phyloP scores from a whole-genome alignment of 2,888 invertebrate species.

The Lucinisca nassula region DNA sequence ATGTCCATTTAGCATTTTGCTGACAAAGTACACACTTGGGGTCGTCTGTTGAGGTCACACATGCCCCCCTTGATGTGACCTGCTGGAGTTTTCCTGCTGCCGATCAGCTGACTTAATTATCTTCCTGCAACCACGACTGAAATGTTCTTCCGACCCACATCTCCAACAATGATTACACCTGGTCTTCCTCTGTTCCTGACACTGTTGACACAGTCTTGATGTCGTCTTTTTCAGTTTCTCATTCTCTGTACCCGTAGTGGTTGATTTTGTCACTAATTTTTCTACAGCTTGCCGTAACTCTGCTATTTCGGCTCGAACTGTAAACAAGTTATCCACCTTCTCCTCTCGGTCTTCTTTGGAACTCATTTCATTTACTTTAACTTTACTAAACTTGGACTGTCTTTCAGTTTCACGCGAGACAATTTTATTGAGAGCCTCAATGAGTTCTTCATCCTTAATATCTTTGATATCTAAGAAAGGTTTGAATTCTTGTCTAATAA shows the following conservation, averaged over 20 bases:
- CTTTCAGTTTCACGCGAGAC: conserved; percentile 23
- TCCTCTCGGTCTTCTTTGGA: background rate
- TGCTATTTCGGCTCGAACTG: background rate
- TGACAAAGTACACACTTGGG: background rate
- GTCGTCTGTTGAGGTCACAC: background rate
- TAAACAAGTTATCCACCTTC: background rate
- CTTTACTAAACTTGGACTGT: conserved; percentile 1
- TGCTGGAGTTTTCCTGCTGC: conserved; percentile 12
- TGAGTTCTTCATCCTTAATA: conserved; percentile 19
- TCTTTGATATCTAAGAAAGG: conserved; percentile 2
- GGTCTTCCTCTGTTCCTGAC: background rate
- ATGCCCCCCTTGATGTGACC: conserved; percentile 18
- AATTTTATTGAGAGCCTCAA: background rate
- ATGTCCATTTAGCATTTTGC: background rate
- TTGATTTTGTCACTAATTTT: background rate
- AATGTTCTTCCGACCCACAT: conserved; percentile 32
- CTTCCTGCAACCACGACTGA: conserved; percentile 5
- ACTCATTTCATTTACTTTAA: background rate
- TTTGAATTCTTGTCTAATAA: conserved; percentile 23
- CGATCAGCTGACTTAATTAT: background rate
- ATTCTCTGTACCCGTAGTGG: background rate
- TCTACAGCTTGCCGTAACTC: background rate
- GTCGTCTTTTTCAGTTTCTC: background rate
- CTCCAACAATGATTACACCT: conserved; percentile 40
- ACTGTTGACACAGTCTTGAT: background rate